Conservation (phyloP, 2,888 invertebrate species). For the Cataglyphis cursor region DNA sequence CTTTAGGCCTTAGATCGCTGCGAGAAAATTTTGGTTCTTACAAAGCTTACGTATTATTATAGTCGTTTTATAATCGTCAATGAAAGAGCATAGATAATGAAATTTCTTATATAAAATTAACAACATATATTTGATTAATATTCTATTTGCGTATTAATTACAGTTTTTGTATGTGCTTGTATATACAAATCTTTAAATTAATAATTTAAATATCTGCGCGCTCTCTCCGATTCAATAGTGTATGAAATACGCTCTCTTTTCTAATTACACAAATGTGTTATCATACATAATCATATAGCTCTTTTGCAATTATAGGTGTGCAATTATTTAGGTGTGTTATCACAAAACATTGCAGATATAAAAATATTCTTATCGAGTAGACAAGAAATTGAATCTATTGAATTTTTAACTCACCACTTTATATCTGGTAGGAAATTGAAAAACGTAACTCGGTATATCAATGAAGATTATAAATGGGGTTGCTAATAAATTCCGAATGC, state of each 20-base stretch:
- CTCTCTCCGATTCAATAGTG: not conserved
- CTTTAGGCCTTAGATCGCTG: not conserved
- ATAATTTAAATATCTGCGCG: not conserved
- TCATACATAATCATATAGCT: not conserved
- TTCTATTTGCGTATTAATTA: not conserved
- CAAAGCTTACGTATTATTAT: not conserved
- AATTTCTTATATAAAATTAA: not conserved
- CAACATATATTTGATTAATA: not conserved
- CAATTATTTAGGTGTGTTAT: not conserved
- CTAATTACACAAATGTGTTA: not conserved
- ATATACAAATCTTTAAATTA: not conserved
- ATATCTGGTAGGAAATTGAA: conserved; percentile 89
- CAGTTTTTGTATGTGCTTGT: not conserved
- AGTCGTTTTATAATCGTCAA: not conserved
- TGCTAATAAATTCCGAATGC: conserved; percentile 88
- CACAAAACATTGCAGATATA: not conserved
- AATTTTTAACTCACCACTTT: conserved; percentile 76
- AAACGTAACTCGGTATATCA: conserved; percentile 89
- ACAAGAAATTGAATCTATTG: not conserved
- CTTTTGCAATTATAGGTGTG: not conserved
- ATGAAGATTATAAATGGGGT: conserved; percentile 89
- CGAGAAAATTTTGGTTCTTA: not conserved
- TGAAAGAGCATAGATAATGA: not conserved
- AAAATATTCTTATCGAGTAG: not conserved
- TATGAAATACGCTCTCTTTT: not conserved